Base-by-base conservation (phyloP, 2,113 vertebrate species). In the Haemorhous mexicanus region DNA sequence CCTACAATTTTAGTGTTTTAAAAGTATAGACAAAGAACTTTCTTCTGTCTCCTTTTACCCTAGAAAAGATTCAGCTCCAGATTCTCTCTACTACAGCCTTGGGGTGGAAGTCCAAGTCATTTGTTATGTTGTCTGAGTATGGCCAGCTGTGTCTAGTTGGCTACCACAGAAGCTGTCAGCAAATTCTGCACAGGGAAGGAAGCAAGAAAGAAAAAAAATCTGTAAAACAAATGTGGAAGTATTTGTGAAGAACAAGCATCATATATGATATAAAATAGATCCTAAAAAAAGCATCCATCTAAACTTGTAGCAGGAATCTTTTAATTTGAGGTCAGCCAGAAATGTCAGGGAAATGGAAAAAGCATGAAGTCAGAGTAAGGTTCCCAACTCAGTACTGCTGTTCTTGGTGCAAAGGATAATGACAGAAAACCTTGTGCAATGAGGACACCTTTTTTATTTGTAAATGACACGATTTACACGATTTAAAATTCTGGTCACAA, bases 371-470 rank as follows among this genome's bases (percentile, higher is more conserved):
- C 6, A 23, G 6, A 63, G 50, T 17, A 46, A 84, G 73, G 69
- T 44, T 20, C 14, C 26, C 35, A 41, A 4, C 1, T 43, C 13
- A 4, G 24, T 74, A 33, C 12, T 39, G 23, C 43, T 85, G 22
- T 27, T 83, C 8, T 69, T 0, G 0, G 50, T 69, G 41, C 30
- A 61, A 32, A 19, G 3, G 26, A 16, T 16, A 74, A 50, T 10
- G 2, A 4, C 8, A 30, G 39, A 87, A 84, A 58, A 16, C 5
- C 7, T 47, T 2, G 0, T 44, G 24, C 8, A 66, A 41, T 74
- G 30, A 3, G 0, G 16, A 16, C 21, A 66, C 24, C 4, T 19
- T 85, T 92, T 90, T 53, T 17, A 58, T 49, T 44, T 66, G 46
- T 39, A 58, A 67, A 35, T 8, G 11, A 53, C 23, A 41, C 0